Percentiles rank a stretch among this genome's conserved stretches.
These are phyloP conservation scores for Arizona elegans DNA, from an alignment of 2,113 vertebrate species.

Conservation along the genomic window DNA sequence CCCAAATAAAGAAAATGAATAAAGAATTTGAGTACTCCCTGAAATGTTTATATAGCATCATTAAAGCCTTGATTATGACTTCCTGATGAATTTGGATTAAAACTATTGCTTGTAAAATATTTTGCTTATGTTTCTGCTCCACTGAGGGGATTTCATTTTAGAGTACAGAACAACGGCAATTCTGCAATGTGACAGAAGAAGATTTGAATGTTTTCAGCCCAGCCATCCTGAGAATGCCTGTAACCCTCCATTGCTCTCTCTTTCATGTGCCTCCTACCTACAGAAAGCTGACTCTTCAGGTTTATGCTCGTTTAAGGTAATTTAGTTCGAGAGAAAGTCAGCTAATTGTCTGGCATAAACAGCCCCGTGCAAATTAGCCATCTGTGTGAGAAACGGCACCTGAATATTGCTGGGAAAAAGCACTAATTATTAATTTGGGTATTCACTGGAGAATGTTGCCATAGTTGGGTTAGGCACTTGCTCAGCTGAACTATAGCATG, in stretches of 20 bases:
- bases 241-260: background rate
- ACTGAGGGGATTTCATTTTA: background rate
- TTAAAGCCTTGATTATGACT: background rate
- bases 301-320: conserved; percentile 14
- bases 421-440: conserved; percentile 33
- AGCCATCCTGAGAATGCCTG: background rate
- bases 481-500: conserved; percentile 51
- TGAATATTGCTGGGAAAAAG: conserved; percentile 22
- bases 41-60: background rate
- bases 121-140: background rate
- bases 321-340: conserved; percentile 9
- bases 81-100: background rate
- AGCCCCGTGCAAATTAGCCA: conserved; percentile 40
- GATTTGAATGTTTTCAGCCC: background rate
- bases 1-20: background rate
- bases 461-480: conserved; percentile 37
- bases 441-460: conserved; percentile 31
- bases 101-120: background rate
- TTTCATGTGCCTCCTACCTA: background rate
- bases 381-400: conserved; percentile 33
- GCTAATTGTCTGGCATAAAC: conserved; percentile 35
- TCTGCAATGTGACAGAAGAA: background rate
- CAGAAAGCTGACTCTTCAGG: background rate
- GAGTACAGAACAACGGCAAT: background rate
- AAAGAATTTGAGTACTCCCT: background rate